Conservation (phyloP, 2,797 vertebrate genomes). For the Notamacropus eugenii region DNA sequence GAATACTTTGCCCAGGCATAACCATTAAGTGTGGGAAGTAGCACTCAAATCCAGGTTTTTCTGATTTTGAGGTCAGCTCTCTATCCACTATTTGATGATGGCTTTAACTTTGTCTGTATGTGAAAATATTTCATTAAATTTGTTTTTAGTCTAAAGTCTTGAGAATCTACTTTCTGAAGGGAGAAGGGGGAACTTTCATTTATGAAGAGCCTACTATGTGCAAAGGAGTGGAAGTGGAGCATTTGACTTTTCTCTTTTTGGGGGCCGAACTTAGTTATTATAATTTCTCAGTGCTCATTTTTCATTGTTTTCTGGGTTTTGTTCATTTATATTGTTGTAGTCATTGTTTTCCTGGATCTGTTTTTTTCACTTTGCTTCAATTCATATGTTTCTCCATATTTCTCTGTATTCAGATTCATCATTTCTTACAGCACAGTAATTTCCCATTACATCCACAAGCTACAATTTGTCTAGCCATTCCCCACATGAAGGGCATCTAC, state of each 20-base stretch:
- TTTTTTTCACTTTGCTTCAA: neutral
- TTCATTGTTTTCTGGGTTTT: neutral
- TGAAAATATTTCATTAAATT: conserved; percentile 21
- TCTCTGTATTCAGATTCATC: neutral
- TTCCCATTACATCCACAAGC: neutral
- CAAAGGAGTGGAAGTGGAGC: neutral
- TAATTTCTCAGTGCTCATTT: neutral
- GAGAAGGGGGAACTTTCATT: neutral
- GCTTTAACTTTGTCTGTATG: neutral
- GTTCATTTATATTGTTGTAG: neutral
- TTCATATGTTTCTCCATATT: neutral
- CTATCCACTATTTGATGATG: neutral
- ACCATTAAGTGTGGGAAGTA: neutral
- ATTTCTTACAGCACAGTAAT: neutral
- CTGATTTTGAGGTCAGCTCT: neutral
- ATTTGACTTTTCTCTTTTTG: neutral
- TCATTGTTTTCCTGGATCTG: neutral
- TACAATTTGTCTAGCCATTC: neutral
- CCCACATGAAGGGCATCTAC: neutral
- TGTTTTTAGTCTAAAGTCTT: conserved; percentile 18
- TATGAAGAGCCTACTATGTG: neutral
- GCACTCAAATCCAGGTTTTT: neutral
- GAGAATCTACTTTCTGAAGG: conserved; percentile 1
- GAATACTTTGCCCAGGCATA: neutral
- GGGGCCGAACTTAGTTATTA: neutral